phyloP scores from a whole-genome alignment of 35 echinoderm and acorn worm species.

The Ophiothrix spiculata region DNA sequence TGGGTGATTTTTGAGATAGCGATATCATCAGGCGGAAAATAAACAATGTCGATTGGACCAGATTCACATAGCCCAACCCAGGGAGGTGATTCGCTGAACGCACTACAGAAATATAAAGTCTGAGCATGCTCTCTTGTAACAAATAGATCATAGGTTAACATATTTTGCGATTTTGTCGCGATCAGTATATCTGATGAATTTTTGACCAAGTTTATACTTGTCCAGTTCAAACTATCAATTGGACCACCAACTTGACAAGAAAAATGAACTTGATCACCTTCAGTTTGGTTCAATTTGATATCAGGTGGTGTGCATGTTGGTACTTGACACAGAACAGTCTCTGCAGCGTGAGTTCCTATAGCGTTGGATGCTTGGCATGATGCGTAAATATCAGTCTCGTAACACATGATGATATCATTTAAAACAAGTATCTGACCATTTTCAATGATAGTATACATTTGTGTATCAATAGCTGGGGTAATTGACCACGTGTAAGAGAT shows the following conservation, averaged over 20 bases:
- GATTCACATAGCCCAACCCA: not conserved
- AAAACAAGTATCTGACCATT: slow-evolving; percentile 8
- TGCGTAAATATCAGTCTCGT: slow-evolving; percentile 9
- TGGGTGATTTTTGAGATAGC: not conserved
- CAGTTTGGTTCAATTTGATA: not conserved
- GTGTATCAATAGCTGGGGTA: not conserved
- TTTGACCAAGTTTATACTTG: not conserved
- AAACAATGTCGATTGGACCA: not conserved
- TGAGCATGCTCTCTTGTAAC: not conserved
- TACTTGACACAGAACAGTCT: not conserved
- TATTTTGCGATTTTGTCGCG: not conserved
- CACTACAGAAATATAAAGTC: not conserved
- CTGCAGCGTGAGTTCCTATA: not conserved
- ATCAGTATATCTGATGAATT: not conserved
- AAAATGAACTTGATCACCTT: not conserved
- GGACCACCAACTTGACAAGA: not conserved
- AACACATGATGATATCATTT: not conserved
- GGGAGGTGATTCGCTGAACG: not conserved
- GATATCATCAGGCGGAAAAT: slow-evolving; percentile 5
- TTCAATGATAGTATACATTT: not conserved
- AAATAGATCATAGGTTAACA: not conserved
- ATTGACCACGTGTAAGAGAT: slow-evolving; percentile 10
- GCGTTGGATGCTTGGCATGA: slow-evolving; percentile 10
- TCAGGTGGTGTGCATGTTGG: slow-evolving; percentile 3
- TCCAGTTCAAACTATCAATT: not conserved